Evolutionary conservation across 1,140 invertebrate genomes (phyloP), one percentile per base, ranked within the genome.

Genomic region (Tenebrio molitor): DNA sequence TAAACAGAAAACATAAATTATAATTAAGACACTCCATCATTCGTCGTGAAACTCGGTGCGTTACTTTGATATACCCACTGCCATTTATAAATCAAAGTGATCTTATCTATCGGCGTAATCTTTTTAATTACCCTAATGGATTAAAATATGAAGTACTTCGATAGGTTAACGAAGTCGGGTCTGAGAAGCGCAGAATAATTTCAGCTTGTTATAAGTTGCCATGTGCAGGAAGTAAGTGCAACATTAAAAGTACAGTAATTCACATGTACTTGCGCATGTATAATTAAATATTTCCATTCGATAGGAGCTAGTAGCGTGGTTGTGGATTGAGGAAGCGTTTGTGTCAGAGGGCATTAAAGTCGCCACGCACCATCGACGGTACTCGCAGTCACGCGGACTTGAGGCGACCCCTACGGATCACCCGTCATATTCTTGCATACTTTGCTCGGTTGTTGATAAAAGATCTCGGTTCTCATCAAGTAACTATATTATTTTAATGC

Each of bases 231-330:
- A 76, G 71, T 72, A 74, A 76, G 71, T 72, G 73, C 29, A 33
- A 70, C 76, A 78, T 76, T 78, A 78, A 63, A 77, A 69, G 72
- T 73, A 74, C 77, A 72, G 77, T 77, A 78, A 78, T 77, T 78
- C 77, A 76, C 77, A 77, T 75, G 75, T 76, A 76, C 70, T 68
- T 74, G 34, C 14, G 67, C 53, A 68, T 74, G 71, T 76, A 77
- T 71, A 77, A 78, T 78, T 78, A 78, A 78, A 78, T 78, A 77
- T 77, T 73, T 69, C 73, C 58, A 58, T 75, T 46, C 71, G 74
- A 78, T 78, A 78, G 75, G 74, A 66, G 73, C 76, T 77, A 67
- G 77, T 78, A 77, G 76, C 76, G 74, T 76, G 67, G 78, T 77
- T 77, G 75, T 76, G 74, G 76, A 76, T 76, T 72, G 73, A 76